Evolutionary conservation across 1,140 invertebrate species (phyloP).

Genomic region (Cardiocondyla obscurior): DNA sequence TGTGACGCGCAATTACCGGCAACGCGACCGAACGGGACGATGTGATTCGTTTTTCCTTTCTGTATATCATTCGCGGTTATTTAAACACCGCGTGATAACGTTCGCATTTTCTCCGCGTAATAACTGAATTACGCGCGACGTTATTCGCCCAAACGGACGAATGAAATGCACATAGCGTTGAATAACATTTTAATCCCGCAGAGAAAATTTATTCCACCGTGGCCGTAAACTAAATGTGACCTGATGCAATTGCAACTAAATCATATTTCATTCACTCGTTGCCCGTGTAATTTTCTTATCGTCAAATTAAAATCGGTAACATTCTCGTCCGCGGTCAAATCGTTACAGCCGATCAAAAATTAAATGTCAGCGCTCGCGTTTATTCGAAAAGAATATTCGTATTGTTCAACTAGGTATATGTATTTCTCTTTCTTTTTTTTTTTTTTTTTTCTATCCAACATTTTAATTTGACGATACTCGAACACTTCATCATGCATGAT

Average conservation of each 20-base stretch:
- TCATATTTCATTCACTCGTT: background rate
- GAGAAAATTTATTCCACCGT: background rate
- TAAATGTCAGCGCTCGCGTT: background rate
- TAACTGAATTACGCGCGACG: slow-evolving; percentile 27
- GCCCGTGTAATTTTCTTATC: background rate
- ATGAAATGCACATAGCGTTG: background rate
- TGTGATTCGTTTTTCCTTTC: slow-evolving; percentile 63
- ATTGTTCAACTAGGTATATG: no score
- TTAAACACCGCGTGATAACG: slow-evolving; percentile 41
- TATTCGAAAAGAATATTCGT: no score
- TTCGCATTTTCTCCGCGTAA: slow-evolving; percentile 12
- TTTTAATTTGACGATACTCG: background rate
- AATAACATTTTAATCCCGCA: background rate
- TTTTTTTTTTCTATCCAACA: background rate
- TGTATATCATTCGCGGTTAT: slow-evolving; percentile 51
- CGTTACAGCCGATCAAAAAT: background rate
- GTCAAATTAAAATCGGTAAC: background rate
- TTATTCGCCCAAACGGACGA: slow-evolving; percentile 16
- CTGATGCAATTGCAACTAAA: background rate
- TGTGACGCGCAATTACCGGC: slow-evolving; percentile 68
- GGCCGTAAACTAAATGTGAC: background rate
- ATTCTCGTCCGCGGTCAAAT: background rate
- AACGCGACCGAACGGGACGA: slow-evolving; percentile 55
- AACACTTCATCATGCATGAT: background rate
- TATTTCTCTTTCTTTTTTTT: background rate